Evolutionary conservation across 2,888 invertebrate genomes (phyloP), one percentile per base, ranked within the genome.

Genomic region (Apotomis turbidana): DNA sequence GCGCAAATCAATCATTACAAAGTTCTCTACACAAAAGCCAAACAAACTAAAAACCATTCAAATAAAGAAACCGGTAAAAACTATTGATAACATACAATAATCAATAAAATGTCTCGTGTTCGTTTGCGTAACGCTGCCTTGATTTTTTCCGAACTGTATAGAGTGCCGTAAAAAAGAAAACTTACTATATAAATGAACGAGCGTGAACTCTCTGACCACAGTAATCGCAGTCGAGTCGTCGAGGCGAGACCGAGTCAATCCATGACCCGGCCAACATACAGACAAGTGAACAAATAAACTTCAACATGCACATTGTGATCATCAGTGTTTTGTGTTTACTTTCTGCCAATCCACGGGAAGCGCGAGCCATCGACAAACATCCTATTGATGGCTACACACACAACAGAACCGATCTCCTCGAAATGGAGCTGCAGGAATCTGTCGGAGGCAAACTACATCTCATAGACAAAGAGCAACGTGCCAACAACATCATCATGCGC

Each of bases 401-500:
- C 57, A 78, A 81, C 46, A 83, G 89, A 74, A 77, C 76, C 1
- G 78, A 78, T 44, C 68, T 91, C 52, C 78, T 91, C 1, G 78
- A 85, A 12, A 85, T 88, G 67, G 95, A 95, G 81, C 81, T 87
- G 3, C 80, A 83, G 0, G 79, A 83, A 5, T 84, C 91, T 0
- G 78, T 95, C 0, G 96, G 96, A 0, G 93, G 93, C 0, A 85
- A 89, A 61, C 75, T 95, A 12, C 64, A 78, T 27, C 83, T 96
- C 0, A 91, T 82, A 10, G 77, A 86, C 0, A 87, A 91, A 0
- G 96, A 96, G 83, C 64, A 78, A 1, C 72, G 79, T 12, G 95
- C 93, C 0, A 95, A 96, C 77, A 80, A 91, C 4, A 88, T 95
- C 0, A 85, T 96, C 3, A 95, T 95, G 95, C 77, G 80, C 5